A percentile compares a stretch with the other conserved stretches of the same genome.
Conservation (phyloP, 2,113 vertebrate species). For the Lophius piscatorius region DNA sequence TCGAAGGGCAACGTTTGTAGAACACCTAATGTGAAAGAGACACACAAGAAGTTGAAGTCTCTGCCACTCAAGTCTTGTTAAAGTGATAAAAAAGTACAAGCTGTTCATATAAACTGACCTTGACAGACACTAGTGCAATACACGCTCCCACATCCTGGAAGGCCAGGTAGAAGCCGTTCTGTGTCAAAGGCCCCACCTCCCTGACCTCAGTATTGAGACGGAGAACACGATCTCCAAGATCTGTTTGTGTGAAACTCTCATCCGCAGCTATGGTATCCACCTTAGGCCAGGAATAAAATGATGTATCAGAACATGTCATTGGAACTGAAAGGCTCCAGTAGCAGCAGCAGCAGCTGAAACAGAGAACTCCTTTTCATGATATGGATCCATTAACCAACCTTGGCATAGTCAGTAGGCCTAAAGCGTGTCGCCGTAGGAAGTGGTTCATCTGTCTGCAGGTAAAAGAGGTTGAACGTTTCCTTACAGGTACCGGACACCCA, state of each 20-base stretch:
- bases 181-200: conserved; percentile 92
- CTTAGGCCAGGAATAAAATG: conserved; percentile 67
- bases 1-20: conserved; percentile 96
- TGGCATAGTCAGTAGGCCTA: conserved; percentile 87
- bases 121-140: conserved; percentile 93
- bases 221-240: conserved; percentile 96
- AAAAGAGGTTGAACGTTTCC: conserved; percentile 98
- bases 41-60: neutral
- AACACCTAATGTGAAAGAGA: conserved; percentile 81
- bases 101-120: conserved; percentile 65
- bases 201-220: conserved; percentile 96
- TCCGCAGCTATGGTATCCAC: conserved; percentile 98
- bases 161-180: conserved; percentile 94
- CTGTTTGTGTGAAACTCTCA: conserved; percentile 98
- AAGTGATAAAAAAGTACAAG: neutral
- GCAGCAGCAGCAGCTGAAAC: no score
- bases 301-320: neutral
- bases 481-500: conserved; percentile 98
- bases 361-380: neutral
- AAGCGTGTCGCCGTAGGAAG: conserved; percentile 84
- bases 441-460: conserved; percentile 90
- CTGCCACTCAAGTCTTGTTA: neutral
- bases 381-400: conserved; percentile 58
- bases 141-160: conserved; percentile 98
- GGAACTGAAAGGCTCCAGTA: neutral